Base-by-base conservation (phyloP, 1,140 invertebrate genomes). In the Leptinotarsa texana region DNA sequence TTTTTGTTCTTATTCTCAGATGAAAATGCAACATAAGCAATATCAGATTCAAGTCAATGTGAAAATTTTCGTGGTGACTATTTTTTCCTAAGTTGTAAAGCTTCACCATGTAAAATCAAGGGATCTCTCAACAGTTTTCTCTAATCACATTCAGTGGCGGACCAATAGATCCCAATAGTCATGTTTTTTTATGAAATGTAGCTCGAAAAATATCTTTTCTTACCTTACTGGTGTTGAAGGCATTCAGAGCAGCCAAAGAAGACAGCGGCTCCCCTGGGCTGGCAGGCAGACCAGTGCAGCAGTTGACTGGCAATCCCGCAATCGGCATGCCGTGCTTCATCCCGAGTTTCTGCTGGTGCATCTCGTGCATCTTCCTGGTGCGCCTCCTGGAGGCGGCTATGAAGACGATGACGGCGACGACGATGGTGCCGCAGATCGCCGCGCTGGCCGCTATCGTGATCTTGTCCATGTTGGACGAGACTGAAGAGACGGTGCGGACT, bases 361-460 rank as follows among this genome's bases (percentile, higher is more conserved):
- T 82, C 6, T 92, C 91, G 80, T 93, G 93, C 65, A 94, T 87
- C 80, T 94, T 94, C 48, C 92, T 88, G 0, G 92, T 91, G 61
- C 93, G 87, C 71, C 92, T 89, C 75, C 83, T 77, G 78, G 93
- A 94, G 17, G 95, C 94, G 48, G 94, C 93, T 47, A 96, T 91
- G 83, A 97, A 96, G 70, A 97, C 91, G 70, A 96, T 91, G 13
- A 94, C 92, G 1, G 94, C 95, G 42, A 96, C 90, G 57, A 96
- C 92, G 75, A 97, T 95, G 24, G 95, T 95, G n/a, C 93, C 94
- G 84, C 93, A 96, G 80, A 97, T 96, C n/a, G 94, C 94, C 11
- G 95, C 95, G 80, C 94, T 95, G 2, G 95, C 95, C 13, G 93
- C 95, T 79, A 97, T 97, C 24, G 96, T 96, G 81, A 97, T 95